Percentiles rank a stretch among this genome's conserved stretches.
Conservation (phyloP, 2,113 vertebrate species). For the Lophochroa leadbeateri region DNA sequence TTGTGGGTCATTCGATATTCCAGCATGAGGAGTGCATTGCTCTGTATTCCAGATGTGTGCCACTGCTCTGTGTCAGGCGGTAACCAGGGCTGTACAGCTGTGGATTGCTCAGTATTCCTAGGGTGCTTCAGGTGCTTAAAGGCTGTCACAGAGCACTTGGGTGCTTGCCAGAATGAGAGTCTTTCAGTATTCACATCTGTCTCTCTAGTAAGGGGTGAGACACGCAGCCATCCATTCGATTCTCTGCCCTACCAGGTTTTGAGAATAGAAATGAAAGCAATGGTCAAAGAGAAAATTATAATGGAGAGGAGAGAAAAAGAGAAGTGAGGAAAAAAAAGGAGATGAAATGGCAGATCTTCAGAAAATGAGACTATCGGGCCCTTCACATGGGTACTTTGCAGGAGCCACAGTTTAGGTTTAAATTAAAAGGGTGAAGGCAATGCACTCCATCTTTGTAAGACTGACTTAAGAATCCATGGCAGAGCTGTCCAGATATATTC, state of each 20-base stretch:
- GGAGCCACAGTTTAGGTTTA: not conserved
- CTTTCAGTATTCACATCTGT: not conserved
- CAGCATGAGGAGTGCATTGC: not conserved
- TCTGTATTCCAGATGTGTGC: conserved; percentile 20
- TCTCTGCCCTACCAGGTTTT: not conserved
- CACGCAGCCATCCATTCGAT: not conserved
- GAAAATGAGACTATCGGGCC: not conserved
- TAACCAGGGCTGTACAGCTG: not conserved
- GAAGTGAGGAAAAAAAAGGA: not conserved
- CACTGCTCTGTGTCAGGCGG: not conserved
- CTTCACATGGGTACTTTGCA: not conserved
- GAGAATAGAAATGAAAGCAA: not conserved
- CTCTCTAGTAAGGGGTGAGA: not conserved
- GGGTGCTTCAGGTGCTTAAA: not conserved
- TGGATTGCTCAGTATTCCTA: conserved; percentile 45
- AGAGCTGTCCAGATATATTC: not conserved
- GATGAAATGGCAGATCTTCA: not conserved
- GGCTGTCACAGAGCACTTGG: not conserved
- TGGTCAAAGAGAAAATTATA: not conserved
- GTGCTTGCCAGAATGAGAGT: not conserved
- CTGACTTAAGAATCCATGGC: not conserved
- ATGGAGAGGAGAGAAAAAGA: not conserved
- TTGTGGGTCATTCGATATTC: conserved; percentile 67
- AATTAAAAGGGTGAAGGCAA: not conserved
- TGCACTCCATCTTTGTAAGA: not conserved